Evolutionary conservation across 1,140 invertebrate species (phyloP).

Genomic region (Paralvinella palmiformis): DNA sequence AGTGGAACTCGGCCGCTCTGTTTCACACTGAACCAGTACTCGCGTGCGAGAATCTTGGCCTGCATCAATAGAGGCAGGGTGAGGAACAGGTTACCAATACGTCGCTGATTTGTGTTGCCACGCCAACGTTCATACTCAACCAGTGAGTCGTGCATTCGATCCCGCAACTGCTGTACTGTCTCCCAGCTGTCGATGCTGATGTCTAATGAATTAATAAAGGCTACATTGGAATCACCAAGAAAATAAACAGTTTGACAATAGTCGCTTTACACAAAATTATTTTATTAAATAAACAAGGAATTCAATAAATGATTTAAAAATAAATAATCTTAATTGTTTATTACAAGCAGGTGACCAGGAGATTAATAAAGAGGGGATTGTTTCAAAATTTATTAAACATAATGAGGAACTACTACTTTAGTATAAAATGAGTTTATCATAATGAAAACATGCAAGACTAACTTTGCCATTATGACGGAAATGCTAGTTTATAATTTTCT

Average conservation of each 20-base stretch:
- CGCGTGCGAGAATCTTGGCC: constrained; percentile 77
- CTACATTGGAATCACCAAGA: neutral
- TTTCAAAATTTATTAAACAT: no score
- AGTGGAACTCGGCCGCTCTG: constrained; percentile 82
- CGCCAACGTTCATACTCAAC: constrained; percentile 73
- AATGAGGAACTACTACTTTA: no score
- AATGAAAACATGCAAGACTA: no score
- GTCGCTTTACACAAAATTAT: no score
- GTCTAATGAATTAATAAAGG: constrained; percentile 8
- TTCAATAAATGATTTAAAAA: no score
- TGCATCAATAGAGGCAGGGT: constrained; percentile 77
- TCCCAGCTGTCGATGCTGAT: constrained; percentile 71
- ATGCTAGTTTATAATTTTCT: constrained; percentile 19
- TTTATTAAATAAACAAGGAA: no score
- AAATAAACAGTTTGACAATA: no score
- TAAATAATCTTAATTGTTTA: no score
- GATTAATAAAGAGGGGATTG: no score
- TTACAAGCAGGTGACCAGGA: no score
- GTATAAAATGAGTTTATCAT: no score
- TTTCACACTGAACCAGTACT: constrained; percentile 84
- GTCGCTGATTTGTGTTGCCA: constrained; percentile 55
- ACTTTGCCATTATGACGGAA: no score
- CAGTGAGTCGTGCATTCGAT: constrained; percentile 75
- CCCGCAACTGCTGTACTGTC: constrained; percentile 76
- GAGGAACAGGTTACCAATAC: constrained; percentile 80